phyloP scores from a whole-genome alignment of 1,140 invertebrate genomes.

The Whitmania pigra region DNA sequence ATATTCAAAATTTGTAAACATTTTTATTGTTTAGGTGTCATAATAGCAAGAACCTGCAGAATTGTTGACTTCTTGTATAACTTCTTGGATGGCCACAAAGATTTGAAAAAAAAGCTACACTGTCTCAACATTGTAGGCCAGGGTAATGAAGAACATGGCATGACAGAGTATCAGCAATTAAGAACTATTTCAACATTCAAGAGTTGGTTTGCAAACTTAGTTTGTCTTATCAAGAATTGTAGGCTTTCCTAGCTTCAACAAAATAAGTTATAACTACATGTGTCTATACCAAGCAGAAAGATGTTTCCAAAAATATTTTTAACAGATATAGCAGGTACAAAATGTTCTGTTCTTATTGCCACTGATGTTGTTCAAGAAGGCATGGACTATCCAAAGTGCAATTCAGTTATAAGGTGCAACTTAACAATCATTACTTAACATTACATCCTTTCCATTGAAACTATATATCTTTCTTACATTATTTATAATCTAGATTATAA shows the following conservation, averaged over 20 bases:
- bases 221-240: no score
- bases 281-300: no score
- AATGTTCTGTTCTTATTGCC: slow-evolving; percentile 5
- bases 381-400: slow-evolving; percentile 23
- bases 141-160: not conserved
- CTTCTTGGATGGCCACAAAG: not conserved
- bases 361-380: slow-evolving; percentile 26
- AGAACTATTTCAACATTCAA: not conserved
- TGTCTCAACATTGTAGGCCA: slow-evolving; percentile 2
- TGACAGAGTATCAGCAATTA: slow-evolving; percentile 3
- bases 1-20: no score
- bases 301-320: no score
- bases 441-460: no score
- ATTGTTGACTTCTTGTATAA: slow-evolving; percentile 7
- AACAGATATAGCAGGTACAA: no score
- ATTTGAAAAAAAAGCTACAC: not conserved
- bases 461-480: no score
- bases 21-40: not conserved
- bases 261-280: no score
- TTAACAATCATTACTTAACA: no score
- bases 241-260: no score
- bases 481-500: no score
- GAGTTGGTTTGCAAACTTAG: no score
- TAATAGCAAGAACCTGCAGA: slow-evolving; percentile 10
- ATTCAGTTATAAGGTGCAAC: slow-evolving; percentile 20